A percentile compares a stretch with the other conserved stretches of the same genome.
Conservation (phyloP, 2,888 invertebrate species). For the Apodemia zela region DNA sequence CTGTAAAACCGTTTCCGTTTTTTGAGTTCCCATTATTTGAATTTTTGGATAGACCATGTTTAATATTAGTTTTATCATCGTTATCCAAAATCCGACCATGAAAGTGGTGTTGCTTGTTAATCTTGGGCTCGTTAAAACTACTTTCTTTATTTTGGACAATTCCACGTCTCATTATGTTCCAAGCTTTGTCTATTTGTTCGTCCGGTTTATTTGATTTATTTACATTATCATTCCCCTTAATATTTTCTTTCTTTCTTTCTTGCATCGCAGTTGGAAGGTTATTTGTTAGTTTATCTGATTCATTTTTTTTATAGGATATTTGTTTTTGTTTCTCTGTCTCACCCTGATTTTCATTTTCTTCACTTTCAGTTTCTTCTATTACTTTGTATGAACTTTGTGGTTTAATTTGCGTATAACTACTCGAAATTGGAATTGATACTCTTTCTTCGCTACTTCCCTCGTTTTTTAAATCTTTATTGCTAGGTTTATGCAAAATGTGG, state of each 20-base stretch:
- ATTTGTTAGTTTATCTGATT: neutral
- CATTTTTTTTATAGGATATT: too few species aligned
- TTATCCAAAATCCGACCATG: neutral
- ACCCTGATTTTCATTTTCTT: constrained; percentile 10
- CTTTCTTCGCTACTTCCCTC: constrained; percentile 4
- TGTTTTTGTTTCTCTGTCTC: neutral
- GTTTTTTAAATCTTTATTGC: constrained; percentile 13
- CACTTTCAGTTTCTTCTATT: constrained; percentile 2
- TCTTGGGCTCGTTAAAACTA: neutral
- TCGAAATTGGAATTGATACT: neutral
- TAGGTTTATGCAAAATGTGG: neutral
- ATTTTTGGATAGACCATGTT: neutral
- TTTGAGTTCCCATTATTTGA: too few species aligned
- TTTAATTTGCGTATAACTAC: neutral
- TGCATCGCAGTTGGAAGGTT: neutral
- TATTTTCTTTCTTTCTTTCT: neutral
- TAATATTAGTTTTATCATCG: too few species aligned
- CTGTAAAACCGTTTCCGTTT: neutral
- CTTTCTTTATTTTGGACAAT: neutral
- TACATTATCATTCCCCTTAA: neutral
- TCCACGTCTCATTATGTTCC: neutral
- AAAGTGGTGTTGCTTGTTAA: neutral
- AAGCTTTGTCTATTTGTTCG: neutral
- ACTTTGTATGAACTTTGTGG: neutral
- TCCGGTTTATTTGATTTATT: neutral